Base-by-base conservation (phyloP, 2,888 invertebrate genomes). In the Eupithecia inturbata region DNA sequence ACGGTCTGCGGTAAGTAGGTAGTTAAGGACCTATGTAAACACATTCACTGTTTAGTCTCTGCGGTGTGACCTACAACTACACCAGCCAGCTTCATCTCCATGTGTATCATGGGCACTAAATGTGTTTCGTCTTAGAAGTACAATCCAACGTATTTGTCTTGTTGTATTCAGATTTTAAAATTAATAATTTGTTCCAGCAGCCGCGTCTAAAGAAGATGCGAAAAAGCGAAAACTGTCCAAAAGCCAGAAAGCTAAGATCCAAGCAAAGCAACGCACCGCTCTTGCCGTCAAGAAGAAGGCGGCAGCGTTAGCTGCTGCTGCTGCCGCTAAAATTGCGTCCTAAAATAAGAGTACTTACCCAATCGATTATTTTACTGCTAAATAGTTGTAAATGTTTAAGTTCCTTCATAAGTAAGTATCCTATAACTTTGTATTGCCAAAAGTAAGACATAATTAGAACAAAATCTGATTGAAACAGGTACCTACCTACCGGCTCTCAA, bases 241-340 rank as follows among this genome's bases (percentile, higher is more conserved):
- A 72, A 92, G 92, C 63, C 93, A 93, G 62, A 94, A 94, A 62
- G 87, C 90, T 79, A 93, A 94, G 82, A 90, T 94, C 1, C 91
- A 91, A 78, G 94, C 94, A 62, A 94, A 94, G 67, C 94, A 94
- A 79, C 87, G 92, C 41, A 94, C 93, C 0, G 94, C 94, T 0
- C 88, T 94, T 1, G 94, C 94, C 0, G 94, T 94, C 5, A 94
- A 93, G 81, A 94, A 94, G 92, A 94, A 94, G 87, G 93, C 92
- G 0, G 94, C 94, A 0, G 93, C 93, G 0, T 82, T 81, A 0
- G 93, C 93, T 10, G 93, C 93, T 2, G 92, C 92, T 0, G 91
- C 91, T 0, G 92, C 92, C 0, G 91, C 93, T 33, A 92, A 93
- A 68, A 84, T 90, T 67, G 79, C 92, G 9, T 79, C 85, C 22